Conservation (phyloP, 2,888 invertebrate species). For the Caenorhabditis virilis region DNA sequence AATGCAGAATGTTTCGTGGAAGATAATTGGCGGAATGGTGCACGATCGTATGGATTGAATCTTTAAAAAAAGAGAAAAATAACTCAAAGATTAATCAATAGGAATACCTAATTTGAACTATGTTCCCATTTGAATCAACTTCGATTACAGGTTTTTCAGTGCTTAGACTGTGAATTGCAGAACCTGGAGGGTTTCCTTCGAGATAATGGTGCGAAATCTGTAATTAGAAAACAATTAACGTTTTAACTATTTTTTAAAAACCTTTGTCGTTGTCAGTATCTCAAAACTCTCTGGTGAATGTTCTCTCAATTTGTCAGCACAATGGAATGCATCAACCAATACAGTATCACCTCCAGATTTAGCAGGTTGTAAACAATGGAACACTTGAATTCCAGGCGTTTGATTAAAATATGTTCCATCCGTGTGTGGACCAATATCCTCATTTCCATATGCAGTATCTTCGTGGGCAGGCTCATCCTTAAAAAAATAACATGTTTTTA, state of each 20-base stretch:
- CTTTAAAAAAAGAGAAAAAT: conserved; percentile 71
- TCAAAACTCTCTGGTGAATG: conserved; percentile 74
- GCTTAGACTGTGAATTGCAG: conserved; percentile 24
- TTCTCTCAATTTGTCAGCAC: conserved; percentile 72
- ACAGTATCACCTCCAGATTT: conserved; percentile 79
- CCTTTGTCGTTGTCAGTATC: conserved; percentile 70
- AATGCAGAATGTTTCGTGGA: conserved; percentile 21
- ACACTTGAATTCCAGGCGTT: conserved; percentile 75
- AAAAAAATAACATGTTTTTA: conserved; percentile 1
- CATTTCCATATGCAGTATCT: conserved; percentile 79
- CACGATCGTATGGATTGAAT: conserved; percentile 80
- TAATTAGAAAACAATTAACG: neutral
- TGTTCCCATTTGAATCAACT: conserved; percentile 25
- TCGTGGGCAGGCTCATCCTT: conserved; percentile 71
- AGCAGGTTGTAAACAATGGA: conserved; percentile 75
- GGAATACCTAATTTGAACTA: neutral
- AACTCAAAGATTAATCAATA: conserved; percentile 62
- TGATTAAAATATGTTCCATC: conserved; percentile 82
- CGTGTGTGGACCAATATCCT: conserved; percentile 78
- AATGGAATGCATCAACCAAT: conserved; percentile 79
- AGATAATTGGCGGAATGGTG: conserved; percentile 71
- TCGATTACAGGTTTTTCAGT: conserved; percentile 43
- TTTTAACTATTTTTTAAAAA: conserved; percentile 17
- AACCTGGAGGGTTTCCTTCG: conserved; percentile 48
- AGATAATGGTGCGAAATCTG: conserved; percentile 50